These are phyloP conservation scores for Toxonevra muliebris DNA, from an alignment of 2,888 invertebrate species.

Conservation along the genomic window DNA sequence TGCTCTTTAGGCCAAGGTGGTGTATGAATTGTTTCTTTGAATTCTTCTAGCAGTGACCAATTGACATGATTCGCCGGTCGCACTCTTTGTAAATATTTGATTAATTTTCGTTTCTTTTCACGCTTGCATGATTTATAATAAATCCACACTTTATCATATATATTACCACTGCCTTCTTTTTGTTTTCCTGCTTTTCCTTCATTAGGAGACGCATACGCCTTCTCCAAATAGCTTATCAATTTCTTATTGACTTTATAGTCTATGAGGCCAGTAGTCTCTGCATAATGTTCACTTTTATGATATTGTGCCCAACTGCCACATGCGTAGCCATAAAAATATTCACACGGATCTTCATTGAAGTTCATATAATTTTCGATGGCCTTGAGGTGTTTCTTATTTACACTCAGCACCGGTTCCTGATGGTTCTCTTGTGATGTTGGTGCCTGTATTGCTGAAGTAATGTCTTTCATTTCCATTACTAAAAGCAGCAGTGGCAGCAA, in stretches of 20 bases:
- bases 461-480: neutral
- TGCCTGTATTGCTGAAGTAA: too few species aligned
- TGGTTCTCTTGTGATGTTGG: too few species aligned
- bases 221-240: conserved; percentile 41
- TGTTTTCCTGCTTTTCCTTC: neutral
- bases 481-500: neutral
- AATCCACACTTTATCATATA: conserved; percentile 35
- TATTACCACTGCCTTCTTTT: conserved; percentile 13
- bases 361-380: conserved; percentile 44
- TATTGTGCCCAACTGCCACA: conserved; percentile 50
- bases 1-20: conserved; percentile 41
- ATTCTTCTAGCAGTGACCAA: conserved; percentile 47
- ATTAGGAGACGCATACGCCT: too few species aligned
- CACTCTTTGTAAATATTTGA: conserved; percentile 48
- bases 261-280: conserved; percentile 48
- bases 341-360: conserved; percentile 43
- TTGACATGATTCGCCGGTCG: conserved; percentile 44
- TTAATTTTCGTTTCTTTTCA: conserved; percentile 23
- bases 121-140: conserved; percentile 50
- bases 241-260: conserved; percentile 51
- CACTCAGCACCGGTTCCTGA: conserved; percentile 1
- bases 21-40: neutral
- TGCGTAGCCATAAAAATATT: conserved; percentile 53
- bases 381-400: conserved; percentile 31
- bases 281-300: conserved; percentile 41